Base-by-base conservation (phyloP, 2,888 invertebrate species). In the Margaritifera margaritifera region DNA sequence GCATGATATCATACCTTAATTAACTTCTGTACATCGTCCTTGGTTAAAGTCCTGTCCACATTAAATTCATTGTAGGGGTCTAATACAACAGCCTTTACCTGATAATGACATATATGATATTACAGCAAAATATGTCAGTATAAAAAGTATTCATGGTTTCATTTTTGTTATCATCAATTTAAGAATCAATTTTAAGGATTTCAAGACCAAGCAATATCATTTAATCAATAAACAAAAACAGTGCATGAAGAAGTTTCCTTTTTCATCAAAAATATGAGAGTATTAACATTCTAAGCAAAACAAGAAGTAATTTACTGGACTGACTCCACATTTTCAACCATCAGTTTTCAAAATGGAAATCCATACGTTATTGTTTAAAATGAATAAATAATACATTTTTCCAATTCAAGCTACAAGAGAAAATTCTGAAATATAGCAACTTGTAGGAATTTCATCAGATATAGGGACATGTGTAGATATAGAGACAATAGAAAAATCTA, bases 41-140 rank as follows among this genome's bases (percentile, higher is more conserved):
- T 90, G 11, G 90, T 90, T 19, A 90, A 75, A n/a, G 89, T 88
- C 71, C 90, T 78, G 71, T 90, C 89, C 25, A 90, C 89, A 82
- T 89, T 89, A 72, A 90, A 90, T 68, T 89, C 87, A 86, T 90
- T 90, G n/a, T 78, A 74, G 61, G 90, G 90, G 75, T 90, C 88
- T 31, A 90, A 79, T 4, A 90, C 90, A 50, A 89, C 88, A 25
- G 89, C 89, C 81, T 89, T 89, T 25, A 89, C 89, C 88, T 89
- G 71, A 63, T 77, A 75, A 51, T 62, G 15, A 18, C 1, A 22
- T 25, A 22, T 22, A 22, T 59, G 6, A 55, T n/a, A 55, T 55
- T 22, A 8, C 22, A 22, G 55, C n/a, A 55, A 55, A 22, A 8
- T 22, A 55, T 22, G 11, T 55, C 55, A 55, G 22, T 55, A 22